Evolutionary conservation across 2,888 invertebrate genomes (phyloP), one percentile per base, ranked within the genome.

Genomic region (Timema cristinae): DNA sequence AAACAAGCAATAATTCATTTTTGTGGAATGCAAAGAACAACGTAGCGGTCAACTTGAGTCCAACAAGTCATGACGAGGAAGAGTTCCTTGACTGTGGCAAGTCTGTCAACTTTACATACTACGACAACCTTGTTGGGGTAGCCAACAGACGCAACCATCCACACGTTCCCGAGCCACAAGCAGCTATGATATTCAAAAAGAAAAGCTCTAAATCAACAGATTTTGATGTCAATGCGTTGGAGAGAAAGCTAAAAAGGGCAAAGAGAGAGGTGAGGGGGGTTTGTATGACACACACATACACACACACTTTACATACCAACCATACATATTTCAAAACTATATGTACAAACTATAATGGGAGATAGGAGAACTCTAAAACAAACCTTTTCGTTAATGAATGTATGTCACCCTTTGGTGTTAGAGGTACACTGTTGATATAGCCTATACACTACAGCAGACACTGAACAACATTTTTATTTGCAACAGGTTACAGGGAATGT

Each of bases 101-200:
- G 83, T 89, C 92, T 71, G 93, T 92, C 2, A 94, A 95, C 83
- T 92, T 90, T 80, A 95, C 95, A 6, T 92, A 92, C 81, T 95
- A 94, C 82, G 95, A 95, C 82, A 93, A 93, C 81, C 84, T 95
- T 73, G 90, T 92, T 69, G 95, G 95, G 16, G 91, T 95, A 52
- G 89, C 91, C n/a, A 89, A 93, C 79, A 85, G 94, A 75, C 89
- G 91, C 78, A 88, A 90, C 79, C 94, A 94, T 83, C 92, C 93
- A 0, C 88, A 90, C 79, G 90, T 93, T 77, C 93, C 94, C 73
- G 95, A 95, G 83, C 94, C 94, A 73, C 90, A 90, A 83, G 90
- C 92, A 66, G 90, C 91, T 56, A 86, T 91, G 76, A 89, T 91
- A 83, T 93, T 93, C 79, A 88, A 90, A 78, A 90, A 89, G 81